phyloP scores from a whole-genome alignment of 2,797 vertebrate genomes.

The Tamandua tetradactyla region DNA sequence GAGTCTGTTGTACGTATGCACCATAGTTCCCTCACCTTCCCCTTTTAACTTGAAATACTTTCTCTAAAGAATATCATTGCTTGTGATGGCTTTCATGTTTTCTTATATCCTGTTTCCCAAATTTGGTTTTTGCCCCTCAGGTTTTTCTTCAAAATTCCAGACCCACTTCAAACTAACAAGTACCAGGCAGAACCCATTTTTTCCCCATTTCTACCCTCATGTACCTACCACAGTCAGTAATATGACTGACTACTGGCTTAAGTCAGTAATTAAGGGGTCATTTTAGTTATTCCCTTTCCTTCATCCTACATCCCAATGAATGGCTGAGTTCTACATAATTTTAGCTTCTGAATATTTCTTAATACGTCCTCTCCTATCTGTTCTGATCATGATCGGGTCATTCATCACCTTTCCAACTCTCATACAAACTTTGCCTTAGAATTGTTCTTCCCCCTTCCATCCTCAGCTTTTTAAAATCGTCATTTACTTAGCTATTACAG shows the following conservation, averaged over 20 bases:
- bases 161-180: not conserved
- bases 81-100: not conserved
- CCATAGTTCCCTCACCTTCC: too few relatives aligned
- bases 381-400: not conserved
- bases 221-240: not conserved
- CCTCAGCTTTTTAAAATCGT: not conserved
- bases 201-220: not conserved
- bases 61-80: not conserved
- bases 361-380: not conserved
- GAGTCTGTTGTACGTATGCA: too few relatives aligned
- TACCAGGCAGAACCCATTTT: not conserved
- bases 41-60: slow-evolving; percentile 17
- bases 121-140: not conserved
- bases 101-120: not conserved
- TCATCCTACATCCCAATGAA: not conserved
- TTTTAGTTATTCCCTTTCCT: not conserved
- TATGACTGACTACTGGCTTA: not conserved
- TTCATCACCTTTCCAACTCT: not conserved
- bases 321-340: not conserved
- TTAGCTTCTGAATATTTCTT: not conserved
- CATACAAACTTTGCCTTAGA: not conserved
- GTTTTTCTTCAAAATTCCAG: slow-evolving; percentile 3
- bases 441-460: not conserved
- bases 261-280: not conserved
- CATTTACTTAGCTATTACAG: not conserved